Evolutionary conservation across 2,113 vertebrate genomes (phyloP).

Genomic region (Caranx ignobilis): DNA sequence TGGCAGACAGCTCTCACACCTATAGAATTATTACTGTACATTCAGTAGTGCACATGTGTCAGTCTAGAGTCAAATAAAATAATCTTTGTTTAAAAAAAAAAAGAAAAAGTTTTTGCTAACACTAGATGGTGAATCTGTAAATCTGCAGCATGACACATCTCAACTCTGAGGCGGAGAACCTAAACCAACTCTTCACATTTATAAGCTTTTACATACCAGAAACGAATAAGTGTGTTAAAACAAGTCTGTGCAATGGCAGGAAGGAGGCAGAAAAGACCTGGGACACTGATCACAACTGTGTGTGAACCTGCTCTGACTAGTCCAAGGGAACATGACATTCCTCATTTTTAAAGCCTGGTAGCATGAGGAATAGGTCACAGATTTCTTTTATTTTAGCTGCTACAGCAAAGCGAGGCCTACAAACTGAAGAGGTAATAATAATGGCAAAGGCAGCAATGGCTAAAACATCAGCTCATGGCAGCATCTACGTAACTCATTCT

Average conservation of each 20-base stretch:
- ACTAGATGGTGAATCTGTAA: slow-evolving; percentile 18
- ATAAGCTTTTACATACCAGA: slow-evolving; percentile 2
- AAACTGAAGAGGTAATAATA: slow-evolving; percentile 36
- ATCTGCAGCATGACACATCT: slow-evolving; percentile 6
- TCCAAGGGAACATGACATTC: neutral
- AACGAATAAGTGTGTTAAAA: slow-evolving; percentile 14
- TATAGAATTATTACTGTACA: slow-evolving; percentile 42
- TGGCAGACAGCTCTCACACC: slow-evolving; percentile 11
- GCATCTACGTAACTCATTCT: slow-evolving; percentile 1
- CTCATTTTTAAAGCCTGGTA: neutral
- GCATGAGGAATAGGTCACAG: neutral
- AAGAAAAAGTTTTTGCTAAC: neutral
- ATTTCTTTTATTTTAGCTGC: neutral
- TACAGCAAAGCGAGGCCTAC: slow-evolving; percentile 4
- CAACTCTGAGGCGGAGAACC: slow-evolving; percentile 14
- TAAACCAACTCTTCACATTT: slow-evolving; percentile 15
- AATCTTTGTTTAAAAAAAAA: neutral
- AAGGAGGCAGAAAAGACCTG: neutral
- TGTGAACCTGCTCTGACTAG: neutral
- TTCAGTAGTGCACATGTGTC: slow-evolving; percentile 58
- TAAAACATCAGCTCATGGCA: slow-evolving; percentile 39
- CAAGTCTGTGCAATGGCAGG: slow-evolving; percentile 13
- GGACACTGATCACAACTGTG: neutral
- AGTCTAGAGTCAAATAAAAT: slow-evolving; percentile 7
- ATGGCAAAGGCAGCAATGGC: slow-evolving; percentile 64